Percentiles rank a stretch among this genome's conserved stretches.
phyloP scores from a whole-genome alignment of 2,888 invertebrate species.

The Macrosoma leucophasiata region DNA sequence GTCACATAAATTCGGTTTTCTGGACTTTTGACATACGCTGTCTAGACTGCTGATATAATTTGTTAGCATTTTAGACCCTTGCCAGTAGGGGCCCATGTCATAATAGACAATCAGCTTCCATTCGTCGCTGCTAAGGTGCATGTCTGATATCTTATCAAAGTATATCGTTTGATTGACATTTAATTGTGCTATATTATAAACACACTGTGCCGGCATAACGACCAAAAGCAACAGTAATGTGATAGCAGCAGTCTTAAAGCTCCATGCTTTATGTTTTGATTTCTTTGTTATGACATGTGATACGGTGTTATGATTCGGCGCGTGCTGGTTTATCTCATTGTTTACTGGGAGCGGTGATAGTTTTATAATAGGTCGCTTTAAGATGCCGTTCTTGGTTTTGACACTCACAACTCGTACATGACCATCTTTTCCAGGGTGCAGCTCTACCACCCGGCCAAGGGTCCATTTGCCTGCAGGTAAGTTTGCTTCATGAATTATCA shows the following conservation, averaged over 20 bases:
- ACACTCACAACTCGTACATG: constrained; percentile 9
- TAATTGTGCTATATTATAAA: constrained; percentile 1
- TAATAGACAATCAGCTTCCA: constrained; percentile 14
- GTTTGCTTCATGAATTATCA: too few relatives aligned
- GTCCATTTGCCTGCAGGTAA: too few relatives aligned
- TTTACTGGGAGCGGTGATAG: too few relatives aligned
- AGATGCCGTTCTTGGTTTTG: constrained; percentile 7
- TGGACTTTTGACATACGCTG: neutral
- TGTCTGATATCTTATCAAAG: constrained; percentile 11
- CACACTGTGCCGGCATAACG: too few relatives aligned
- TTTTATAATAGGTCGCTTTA: constrained; percentile 6
- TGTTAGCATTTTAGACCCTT: constrained; percentile 3
- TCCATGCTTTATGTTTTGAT: too few relatives aligned
- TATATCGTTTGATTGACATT: constrained; percentile 9
- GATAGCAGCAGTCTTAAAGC: constrained; percentile 1
- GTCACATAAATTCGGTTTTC: constrained; percentile 1
- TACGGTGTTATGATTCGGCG: neutral
- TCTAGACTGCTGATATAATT: neutral
- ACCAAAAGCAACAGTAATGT: too few relatives aligned
- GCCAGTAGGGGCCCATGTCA: constrained; percentile 13
- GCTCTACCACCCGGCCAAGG: too few relatives aligned
- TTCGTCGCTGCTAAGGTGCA: constrained; percentile 9
- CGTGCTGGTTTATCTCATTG: too few relatives aligned
- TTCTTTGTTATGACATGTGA: constrained; percentile 1
- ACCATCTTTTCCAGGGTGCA: too few relatives aligned